These are phyloP conservation scores for Dermochelys coriacea DNA, from an alignment of 2,797 vertebrate genomes.

Conservation along the genomic window DNA sequence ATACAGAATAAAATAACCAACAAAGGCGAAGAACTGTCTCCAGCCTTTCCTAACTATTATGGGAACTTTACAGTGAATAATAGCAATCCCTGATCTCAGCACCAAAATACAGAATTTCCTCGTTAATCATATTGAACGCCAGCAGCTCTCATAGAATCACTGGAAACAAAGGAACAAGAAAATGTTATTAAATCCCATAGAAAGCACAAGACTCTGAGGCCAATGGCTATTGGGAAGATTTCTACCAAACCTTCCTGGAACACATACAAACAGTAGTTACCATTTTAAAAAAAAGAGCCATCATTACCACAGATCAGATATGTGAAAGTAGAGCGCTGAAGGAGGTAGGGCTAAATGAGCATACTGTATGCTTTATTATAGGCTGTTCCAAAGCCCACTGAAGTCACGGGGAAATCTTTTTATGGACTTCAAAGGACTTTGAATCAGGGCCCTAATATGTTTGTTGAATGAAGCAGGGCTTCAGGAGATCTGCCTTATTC, in stretches of 20 bases:
- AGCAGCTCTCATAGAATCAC: background rate
- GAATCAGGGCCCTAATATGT: background rate
- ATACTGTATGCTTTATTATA: background rate
- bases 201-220: background rate
- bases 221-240: background rate
- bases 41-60: background rate
- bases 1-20: background rate
- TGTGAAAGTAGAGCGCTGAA: background rate
- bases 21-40: background rate
- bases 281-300: background rate
- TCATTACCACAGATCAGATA: background rate
- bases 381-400: background rate
- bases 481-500: background rate
- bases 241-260: background rate
- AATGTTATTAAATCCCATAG: background rate
- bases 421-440: background rate
- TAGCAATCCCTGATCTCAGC: background rate
- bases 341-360: background rate
- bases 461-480: background rate
- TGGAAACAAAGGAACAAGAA: background rate
- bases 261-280: background rate
- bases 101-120: background rate
- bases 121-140: background rate
- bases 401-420: background rate
- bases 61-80: background rate